Evolutionary conservation across 2,888 invertebrate genomes (phyloP).

Genomic region (Dolomedes plantarius): DNA sequence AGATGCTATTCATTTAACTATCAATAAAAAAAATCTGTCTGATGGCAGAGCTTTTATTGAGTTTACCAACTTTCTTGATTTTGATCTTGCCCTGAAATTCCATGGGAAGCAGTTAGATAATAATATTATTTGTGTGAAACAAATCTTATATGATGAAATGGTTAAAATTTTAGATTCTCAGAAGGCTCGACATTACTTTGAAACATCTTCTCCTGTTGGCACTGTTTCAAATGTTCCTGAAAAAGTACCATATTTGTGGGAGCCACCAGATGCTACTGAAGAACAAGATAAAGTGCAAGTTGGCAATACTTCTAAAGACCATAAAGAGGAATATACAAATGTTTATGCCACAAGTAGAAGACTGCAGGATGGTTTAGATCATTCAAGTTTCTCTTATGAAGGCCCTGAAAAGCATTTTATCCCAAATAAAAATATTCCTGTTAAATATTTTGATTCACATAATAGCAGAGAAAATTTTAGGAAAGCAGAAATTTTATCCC

Average conservation of each 20-base stretch:
- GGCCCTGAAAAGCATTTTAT: no score
- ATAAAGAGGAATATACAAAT: no score
- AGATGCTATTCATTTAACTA: slow-evolving; percentile 85
- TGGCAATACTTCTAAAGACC: no score
- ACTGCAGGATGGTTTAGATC: not conserved
- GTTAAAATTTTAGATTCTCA: slow-evolving; percentile 27
- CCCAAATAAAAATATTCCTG: no score
- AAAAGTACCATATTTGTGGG: slow-evolving; percentile 44
- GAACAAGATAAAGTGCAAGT: not conserved
- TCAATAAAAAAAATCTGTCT: slow-evolving; percentile 83
- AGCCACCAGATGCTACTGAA: slow-evolving; percentile 25
- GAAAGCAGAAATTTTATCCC: no score
- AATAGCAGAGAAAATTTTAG: no score
- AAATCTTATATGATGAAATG: slow-evolving; percentile 63
- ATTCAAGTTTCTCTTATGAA: no score
- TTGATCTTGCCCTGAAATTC: slow-evolving; percentile 83
- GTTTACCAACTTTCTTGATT: slow-evolving; percentile 84
- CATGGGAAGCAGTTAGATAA: slow-evolving; percentile 77
- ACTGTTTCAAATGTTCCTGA: not conserved
- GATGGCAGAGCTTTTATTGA: slow-evolving; percentile 92
- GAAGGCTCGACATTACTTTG: slow-evolving; percentile 24
- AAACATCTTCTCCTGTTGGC: not conserved
- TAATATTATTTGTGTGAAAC: slow-evolving; percentile 47
- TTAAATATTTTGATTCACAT: no score
- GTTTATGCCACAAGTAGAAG: no score